phyloP scores from a whole-genome alignment of 2,113 vertebrate genomes.

The Bettongia penicillata region DNA sequence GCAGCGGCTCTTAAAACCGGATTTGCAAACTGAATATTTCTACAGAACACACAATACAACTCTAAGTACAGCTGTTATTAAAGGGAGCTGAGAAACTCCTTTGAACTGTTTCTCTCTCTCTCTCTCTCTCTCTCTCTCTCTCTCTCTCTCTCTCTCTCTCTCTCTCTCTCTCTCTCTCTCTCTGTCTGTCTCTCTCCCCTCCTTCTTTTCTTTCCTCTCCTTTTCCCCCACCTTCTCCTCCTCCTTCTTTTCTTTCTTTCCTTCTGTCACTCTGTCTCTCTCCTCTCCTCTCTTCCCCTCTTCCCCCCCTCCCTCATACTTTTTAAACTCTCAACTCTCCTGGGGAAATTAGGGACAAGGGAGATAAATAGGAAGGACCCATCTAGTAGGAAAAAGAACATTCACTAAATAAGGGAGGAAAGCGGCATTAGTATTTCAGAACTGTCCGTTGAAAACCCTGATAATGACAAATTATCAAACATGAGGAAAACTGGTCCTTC shows the following conservation, averaged over 20 bases:
- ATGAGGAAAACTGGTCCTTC: neutral
- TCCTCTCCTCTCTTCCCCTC: neutral
- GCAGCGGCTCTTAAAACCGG: slow-evolving; percentile 20
- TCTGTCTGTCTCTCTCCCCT: neutral
- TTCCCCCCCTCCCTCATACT: neutral
- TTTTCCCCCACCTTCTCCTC: neutral
- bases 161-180: neutral
- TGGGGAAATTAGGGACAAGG: neutral
- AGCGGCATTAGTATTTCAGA: neutral
- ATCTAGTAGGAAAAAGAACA: neutral
- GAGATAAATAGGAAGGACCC: neutral
- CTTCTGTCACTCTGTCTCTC: neutral
- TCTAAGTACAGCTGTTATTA: slow-evolving; percentile 52
- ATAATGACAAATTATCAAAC: neutral
- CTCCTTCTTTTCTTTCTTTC: neutral
- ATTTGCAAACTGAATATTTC: slow-evolving; percentile 24
- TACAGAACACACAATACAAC: neutral
- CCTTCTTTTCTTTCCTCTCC: neutral
- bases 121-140: slow-evolving; percentile 1
- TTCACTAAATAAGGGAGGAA: neutral
- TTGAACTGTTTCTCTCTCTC: slow-evolving; percentile 45
- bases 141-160: neutral
- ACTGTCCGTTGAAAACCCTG: neutral
- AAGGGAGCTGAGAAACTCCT: slow-evolving; percentile 40
- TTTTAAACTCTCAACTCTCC: neutral